Base-by-base conservation (phyloP, 2,797 vertebrate species). In the Tangara arthus region DNA sequence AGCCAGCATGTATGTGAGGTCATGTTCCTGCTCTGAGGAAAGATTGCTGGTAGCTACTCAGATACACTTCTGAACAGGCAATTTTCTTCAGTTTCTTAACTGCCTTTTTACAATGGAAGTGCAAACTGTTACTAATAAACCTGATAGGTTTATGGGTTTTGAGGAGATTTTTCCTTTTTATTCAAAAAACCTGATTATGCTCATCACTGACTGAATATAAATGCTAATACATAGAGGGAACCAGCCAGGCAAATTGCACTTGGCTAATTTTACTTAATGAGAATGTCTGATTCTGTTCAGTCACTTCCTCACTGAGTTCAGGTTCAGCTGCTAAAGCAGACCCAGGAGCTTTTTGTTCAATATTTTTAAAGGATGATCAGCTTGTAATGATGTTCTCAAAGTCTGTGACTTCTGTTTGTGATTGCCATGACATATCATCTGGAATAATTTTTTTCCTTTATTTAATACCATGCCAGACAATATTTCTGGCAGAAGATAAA, bases 261-360 rank as follows among this genome's bases (percentile, higher is more conserved):
- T 88, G 59, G 78, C 72, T 97, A 73, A 92, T 96, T 97, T 88
- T 61, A 44, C 75, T 83, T 93, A 91, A 96, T 91, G 79, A 92
- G 82, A 87, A 44, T 83, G 83, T 84, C 92, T 96, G 87, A 87
- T 87, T 95, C 88, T 69, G 82, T 71, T 92, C 82, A 70, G 89
- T 87, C 52, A 41, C 82, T 93, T 94, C 72, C 82, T 95, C 0
- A 0, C 42, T 61, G 85, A 79, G 75, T 89, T 94, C 64, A 71
- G 73, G 72, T 89, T 95, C 87, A 89, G 90, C 85, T 90, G 47
- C 71, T 84, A 53, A 93, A 93, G 75, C 52, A 77, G 69, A 89
- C 41, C n/a, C 77, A 60, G 39, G 69, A 89, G 63, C 32, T 76
- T 82, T 87, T 75, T 77, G 57, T 73, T 60, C 70, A 70, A 75